These are phyloP conservation scores for Hypothenemus hampei DNA, from an alignment of 1,140 invertebrate species.

Conservation along the genomic window DNA sequence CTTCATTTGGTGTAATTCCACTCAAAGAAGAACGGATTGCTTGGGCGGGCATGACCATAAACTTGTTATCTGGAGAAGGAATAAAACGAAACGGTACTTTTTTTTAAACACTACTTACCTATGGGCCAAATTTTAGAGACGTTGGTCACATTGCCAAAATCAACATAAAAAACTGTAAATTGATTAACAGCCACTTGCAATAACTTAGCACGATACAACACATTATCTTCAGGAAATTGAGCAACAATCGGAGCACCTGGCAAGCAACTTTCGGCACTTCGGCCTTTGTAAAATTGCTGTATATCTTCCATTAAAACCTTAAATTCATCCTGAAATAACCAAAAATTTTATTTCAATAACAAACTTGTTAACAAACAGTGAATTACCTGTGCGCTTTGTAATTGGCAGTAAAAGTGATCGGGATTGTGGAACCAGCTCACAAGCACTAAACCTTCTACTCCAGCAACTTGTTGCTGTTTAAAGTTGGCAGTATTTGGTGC, in stretches of 20 bases:
- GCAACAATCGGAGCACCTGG: slow-evolving; percentile 60
- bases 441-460: slow-evolving; percentile 42
- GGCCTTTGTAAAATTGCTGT: slow-evolving; percentile 56
- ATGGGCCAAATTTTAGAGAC: slow-evolving; percentile 64
- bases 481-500: slow-evolving; percentile 29
- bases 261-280: slow-evolving; percentile 47
- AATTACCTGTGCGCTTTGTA: slow-evolving; percentile 42
- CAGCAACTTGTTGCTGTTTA: slow-evolving; percentile 17
- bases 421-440: slow-evolving; percentile 64
- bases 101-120: no score
- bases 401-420: slow-evolving; percentile 62
- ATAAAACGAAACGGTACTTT: no score
- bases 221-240: slow-evolving; percentile 60
- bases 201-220: slow-evolving; percentile 62
- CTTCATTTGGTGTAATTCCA: slow-evolving; percentile 51
- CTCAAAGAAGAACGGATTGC: slow-evolving; percentile 61
- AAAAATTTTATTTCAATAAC: slow-evolving; percentile 3
- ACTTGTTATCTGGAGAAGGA: slow-evolving; percentile 49
- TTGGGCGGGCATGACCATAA: slow-evolving; percentile 63
- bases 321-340: slow-evolving; percentile 50
- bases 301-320: slow-evolving; percentile 64
- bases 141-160: slow-evolving; percentile 66
- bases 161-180: slow-evolving; percentile 63
- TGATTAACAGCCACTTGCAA: slow-evolving; percentile 48
- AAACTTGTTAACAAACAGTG: neutral